Conservation (phyloP, 2,797 vertebrate genomes). For the Acestrorhynchus altus region DNA sequence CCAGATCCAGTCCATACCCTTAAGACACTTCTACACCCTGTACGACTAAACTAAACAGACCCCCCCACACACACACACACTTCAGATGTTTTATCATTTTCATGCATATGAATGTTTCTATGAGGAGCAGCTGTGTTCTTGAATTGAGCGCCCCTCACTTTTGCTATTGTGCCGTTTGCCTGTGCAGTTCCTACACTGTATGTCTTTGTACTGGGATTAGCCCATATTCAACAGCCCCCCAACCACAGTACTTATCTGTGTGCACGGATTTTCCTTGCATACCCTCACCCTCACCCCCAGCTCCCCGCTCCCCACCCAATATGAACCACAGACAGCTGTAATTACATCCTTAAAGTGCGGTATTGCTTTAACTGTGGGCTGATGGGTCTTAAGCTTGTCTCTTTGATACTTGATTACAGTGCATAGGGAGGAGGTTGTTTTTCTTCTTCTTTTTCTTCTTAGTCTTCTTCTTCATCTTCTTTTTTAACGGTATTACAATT, state of each 20-base stretch:
- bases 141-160: slow-evolving; percentile 18
- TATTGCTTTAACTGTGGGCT: slow-evolving; percentile 72
- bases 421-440: slow-evolving; percentile 56
- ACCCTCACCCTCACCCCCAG: slow-evolving; percentile 12
- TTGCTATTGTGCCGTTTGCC: slow-evolving; percentile 26
- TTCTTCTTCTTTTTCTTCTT: neutral
- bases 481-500: slow-evolving; percentile 48
- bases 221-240: slow-evolving; percentile 46
- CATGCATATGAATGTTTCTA: slow-evolving; percentile 20
- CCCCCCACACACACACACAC: neutral
- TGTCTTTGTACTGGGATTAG: slow-evolving; percentile 52
- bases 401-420: slow-evolving; percentile 80
- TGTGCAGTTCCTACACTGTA: slow-evolving; percentile 26
- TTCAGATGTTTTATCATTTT: slow-evolving; percentile 5
- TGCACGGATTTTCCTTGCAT: slow-evolving; percentile 40
- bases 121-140: slow-evolving; percentile 40
- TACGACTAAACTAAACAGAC: neutral
- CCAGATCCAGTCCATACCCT: slow-evolving; percentile 9
- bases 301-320: slow-evolving; percentile 28
- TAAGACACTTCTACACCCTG: slow-evolving; percentile 20
- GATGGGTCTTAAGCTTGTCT: slow-evolving; percentile 69
- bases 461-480: neutral
- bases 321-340: slow-evolving; percentile 71
- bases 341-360: slow-evolving; percentile 73
- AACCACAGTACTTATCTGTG: slow-evolving; percentile 55